phyloP scores from a whole-genome alignment of 1,140 invertebrate species.

The Pinna nobilis region DNA sequence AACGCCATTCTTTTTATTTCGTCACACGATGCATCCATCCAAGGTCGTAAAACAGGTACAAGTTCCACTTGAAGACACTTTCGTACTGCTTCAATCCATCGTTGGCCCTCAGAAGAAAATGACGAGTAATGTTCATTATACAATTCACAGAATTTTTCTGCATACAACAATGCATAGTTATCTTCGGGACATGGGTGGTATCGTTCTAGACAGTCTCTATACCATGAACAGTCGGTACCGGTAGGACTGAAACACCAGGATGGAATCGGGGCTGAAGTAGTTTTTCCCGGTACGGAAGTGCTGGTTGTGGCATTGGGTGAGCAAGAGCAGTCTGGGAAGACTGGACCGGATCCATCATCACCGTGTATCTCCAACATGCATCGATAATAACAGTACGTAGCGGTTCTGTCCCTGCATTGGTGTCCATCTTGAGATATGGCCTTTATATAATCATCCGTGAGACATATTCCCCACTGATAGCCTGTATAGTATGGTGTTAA shows the following conservation, averaged over 20 bases:
- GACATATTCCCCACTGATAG: too few relatives aligned
- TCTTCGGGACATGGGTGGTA: not conserved
- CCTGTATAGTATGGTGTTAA: too few relatives aligned
- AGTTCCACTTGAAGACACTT: not conserved
- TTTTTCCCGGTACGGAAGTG: too few relatives aligned
- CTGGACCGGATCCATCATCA: too few relatives aligned
- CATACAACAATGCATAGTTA: not conserved
- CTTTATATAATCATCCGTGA: too few relatives aligned
- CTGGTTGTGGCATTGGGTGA: too few relatives aligned
- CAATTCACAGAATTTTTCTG: not conserved
- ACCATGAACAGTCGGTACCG: not conserved
- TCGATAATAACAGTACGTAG: too few relatives aligned
- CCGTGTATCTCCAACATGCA: too few relatives aligned
- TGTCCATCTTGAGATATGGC: too few relatives aligned
- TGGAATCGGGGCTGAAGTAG: not conserved
- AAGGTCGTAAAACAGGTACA: not conserved
- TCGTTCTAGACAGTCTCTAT: not conserved
- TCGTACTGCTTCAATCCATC: not conserved
- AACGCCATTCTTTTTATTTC: not conserved
- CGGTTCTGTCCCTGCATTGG: too few relatives aligned
- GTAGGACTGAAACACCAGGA: not conserved
- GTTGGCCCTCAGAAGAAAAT: not conserved
- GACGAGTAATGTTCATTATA: not conserved
- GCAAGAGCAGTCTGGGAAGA: too few relatives aligned
- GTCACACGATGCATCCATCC: not conserved